phyloP scores from a whole-genome alignment of 2,797 vertebrate species.

The Rhynchotus rufescens region DNA sequence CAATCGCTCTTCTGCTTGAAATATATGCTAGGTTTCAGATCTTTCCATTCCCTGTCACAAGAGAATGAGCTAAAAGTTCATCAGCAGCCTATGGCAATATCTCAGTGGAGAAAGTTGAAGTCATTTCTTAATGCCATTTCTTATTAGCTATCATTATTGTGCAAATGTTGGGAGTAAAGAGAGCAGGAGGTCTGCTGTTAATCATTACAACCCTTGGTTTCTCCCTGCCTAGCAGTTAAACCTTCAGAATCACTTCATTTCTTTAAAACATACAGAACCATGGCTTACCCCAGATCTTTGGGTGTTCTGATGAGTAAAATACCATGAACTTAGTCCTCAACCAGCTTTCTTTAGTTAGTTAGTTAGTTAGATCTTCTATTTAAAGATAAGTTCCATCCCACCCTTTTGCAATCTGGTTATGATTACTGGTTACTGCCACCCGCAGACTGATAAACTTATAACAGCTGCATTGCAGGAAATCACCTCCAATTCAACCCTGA shows the following conservation, averaged over 20 bases:
- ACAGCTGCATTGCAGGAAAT: constrained; percentile 86
- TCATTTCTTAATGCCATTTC: constrained; percentile 69
- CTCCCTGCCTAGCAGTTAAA: constrained; percentile 62
- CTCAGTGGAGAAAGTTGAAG: constrained; percentile 62
- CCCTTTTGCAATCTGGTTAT: constrained; percentile 83
- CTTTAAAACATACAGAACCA: constrained; percentile 47
- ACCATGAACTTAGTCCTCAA: neutral
- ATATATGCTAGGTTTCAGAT: neutral
- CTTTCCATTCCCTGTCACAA: constrained; percentile 23
- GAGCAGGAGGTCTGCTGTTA: constrained; percentile 67
- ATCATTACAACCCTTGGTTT: constrained; percentile 59
- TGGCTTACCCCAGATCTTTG: constrained; percentile 40
- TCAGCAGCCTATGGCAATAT: constrained; percentile 61
- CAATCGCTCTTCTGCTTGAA: constrained; percentile 24
- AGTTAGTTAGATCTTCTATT: constrained; percentile 56
- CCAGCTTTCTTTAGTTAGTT: constrained; percentile 29
- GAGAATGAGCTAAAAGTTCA: constrained; percentile 49
- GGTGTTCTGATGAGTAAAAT: constrained; percentile 30
- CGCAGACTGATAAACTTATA: constrained; percentile 87
- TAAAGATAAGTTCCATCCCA: constrained; percentile 72
- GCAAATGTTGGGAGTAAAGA: constrained; percentile 48
- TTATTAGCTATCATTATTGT: constrained; percentile 62
- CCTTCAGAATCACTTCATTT: constrained; percentile 43
- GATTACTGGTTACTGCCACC: constrained; percentile 87
- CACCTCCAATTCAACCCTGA: constrained; percentile 80